phyloP scores from a whole-genome alignment of 2,888 invertebrate genomes.

The Acholoe squamosa region DNA sequence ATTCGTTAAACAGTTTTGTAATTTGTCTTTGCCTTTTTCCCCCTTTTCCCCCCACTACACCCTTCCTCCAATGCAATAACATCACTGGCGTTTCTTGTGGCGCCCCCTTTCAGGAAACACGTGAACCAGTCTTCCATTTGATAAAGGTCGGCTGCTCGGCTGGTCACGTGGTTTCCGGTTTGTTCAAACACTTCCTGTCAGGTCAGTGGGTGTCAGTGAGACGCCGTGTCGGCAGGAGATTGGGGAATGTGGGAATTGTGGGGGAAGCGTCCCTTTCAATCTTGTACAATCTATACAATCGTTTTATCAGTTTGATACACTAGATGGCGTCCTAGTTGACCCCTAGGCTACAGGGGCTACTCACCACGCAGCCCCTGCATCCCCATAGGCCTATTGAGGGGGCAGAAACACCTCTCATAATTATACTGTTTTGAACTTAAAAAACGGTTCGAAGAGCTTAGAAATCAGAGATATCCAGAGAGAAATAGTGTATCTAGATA shows the following conservation, averaged over 20 bases:
- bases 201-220: slow-evolving; percentile 2
- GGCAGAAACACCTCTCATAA: too few species aligned
- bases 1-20: neutral
- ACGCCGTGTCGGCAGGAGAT: neutral
- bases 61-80: neutral
- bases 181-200: neutral
- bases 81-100: neutral
- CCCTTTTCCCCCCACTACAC: neutral
- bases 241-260: neutral
- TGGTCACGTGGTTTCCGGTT: slow-evolving; percentile 12
- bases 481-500: too few species aligned
- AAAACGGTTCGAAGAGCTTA: too few species aligned
- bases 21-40: neutral
- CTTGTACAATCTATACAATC: neutral
- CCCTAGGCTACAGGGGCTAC: too few species aligned
- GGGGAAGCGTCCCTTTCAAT: neutral
- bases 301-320: too few species aligned
- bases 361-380: too few species aligned
- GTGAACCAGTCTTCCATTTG: neutral
- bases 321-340: too few species aligned
- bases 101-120: slow-evolving; percentile 18
- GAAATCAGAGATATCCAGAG: too few species aligned
- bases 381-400: too few species aligned
- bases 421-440: too few species aligned
- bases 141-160: neutral